Evolutionary conservation across 2,888 invertebrate genomes (phyloP).

Genomic region (Adelphocoris suturalis): DNA sequence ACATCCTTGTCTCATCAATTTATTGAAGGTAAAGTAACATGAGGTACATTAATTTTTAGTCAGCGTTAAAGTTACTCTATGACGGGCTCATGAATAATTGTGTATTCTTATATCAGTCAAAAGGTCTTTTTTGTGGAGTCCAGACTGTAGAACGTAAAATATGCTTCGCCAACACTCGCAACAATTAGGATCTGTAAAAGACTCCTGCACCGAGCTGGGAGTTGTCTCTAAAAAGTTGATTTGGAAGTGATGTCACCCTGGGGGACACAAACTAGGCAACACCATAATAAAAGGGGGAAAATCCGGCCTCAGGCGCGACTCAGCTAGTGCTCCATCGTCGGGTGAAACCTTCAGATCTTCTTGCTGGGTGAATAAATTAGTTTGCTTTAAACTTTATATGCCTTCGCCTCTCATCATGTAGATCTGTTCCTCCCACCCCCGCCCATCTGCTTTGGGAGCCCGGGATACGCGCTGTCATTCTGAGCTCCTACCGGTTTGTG

Average conservation of each 20-base stretch:
- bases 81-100: no score
- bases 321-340: slow-evolving; percentile 10
- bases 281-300: neutral
- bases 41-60: no score
- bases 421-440: no score
- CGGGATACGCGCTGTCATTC: neutral
- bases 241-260: neutral
- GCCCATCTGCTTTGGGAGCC: neutral
- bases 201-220: neutral
- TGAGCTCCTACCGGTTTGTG: neutral
- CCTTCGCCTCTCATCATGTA: neutral
- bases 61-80: no score
- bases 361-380: slow-evolving; percentile 32
- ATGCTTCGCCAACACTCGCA: no score
- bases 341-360: slow-evolving; percentile 36
- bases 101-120: no score
- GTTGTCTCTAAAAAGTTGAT: neutral
- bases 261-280: slow-evolving; percentile 4
- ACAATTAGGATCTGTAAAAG: no score
- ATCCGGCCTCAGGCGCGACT: neutral
- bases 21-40: no score
- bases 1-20: no score
- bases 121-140: no score
- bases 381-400: slow-evolving; percentile 32
- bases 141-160: no score